Evolutionary conservation across 2,888 invertebrate species (phyloP), one percentile per base, ranked within the genome.

Genomic region (Cephus runcator): DNA sequence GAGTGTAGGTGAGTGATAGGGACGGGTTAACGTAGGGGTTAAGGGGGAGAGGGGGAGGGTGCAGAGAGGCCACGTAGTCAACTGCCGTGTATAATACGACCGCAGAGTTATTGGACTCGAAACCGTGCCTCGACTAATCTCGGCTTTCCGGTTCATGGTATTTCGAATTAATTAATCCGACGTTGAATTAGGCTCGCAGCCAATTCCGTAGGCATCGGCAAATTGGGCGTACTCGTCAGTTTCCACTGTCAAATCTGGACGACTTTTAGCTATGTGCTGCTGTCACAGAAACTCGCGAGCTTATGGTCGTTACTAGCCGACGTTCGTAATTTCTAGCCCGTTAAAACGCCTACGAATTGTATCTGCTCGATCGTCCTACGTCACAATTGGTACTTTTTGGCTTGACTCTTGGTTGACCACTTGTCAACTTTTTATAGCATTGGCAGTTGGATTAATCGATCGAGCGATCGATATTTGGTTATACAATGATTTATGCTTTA

Each of bases 111-210:
- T 71, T 34, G 78, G 78, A 78, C 76, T 75, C 73, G 80, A 77
- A 77, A 73, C 78, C 79, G 75, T 73, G 81, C 79, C 80, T 79
- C 80, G 82, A 84, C 83, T 87, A 85, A 87, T 87, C 85, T 85
- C 83, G 83, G 84, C 86, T 86, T 85, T 85, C 84, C 84, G 86
- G 83, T 83, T 83, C 83, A 81, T 78, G 86, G 84, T 86, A 88
- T 87, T 87, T 85, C 88, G 85, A 87, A 88, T 88, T 88, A 88
- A 88, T 88, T 88, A 88, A 88, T 88, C 85, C 83, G 81, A 82
- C 85, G 84, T 85, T 83, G 85, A 87, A 84, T 86, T 85, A 86
- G 86, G 84, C 85, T 86, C 83, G 86, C 81, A 85, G 86, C 86
- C 87, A 87, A 87, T 88, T 87, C 85, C 85, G 83, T 79, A 76